These are phyloP conservation scores for Cyclopterus lumpus DNA, from an alignment of 2,797 vertebrate genomes.

Conservation along the genomic window DNA sequence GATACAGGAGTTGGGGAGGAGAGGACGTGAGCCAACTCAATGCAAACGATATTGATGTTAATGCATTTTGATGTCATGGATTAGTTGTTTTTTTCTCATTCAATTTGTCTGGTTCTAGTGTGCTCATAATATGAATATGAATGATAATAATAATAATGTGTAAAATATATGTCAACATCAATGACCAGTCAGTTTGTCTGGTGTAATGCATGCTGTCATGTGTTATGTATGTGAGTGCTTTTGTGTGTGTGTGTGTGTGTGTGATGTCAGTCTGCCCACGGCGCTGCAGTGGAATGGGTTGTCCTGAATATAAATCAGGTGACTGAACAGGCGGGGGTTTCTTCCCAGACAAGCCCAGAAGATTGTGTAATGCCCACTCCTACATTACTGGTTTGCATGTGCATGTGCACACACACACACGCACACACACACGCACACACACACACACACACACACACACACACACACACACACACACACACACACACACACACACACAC, in stretches of 20 bases:
- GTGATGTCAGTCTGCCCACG: slow-evolving; percentile 78
- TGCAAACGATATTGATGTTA: slow-evolving; percentile 26
- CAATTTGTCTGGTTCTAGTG: neutral
- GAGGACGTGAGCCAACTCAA: slow-evolving; percentile 20
- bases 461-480: slow-evolving; percentile 25
- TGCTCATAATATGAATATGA: neutral
- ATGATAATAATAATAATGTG: neutral
- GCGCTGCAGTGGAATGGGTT: slow-evolving; percentile 77
- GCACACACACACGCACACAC: neutral
- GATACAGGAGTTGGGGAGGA: slow-evolving; percentile 13
- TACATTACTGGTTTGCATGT: slow-evolving; percentile 64
- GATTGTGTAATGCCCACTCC: slow-evolving; percentile 82
- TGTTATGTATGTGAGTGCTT: slow-evolving; percentile 34
- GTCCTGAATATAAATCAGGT: slow-evolving; percentile 88
- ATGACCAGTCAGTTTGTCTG: slow-evolving; percentile 27
- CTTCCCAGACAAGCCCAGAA: slow-evolving; percentile 77
- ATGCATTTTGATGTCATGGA: slow-evolving; percentile 20
- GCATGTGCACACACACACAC: slow-evolving; percentile 24
- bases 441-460: slow-evolving; percentile 11
- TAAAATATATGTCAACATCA: neutral
- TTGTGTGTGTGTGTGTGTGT: slow-evolving; percentile 31
- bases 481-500: neutral
- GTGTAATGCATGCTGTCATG: slow-evolving; percentile 20
- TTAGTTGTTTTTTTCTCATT: slow-evolving; percentile 10
- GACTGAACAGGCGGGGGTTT: slow-evolving; percentile 81